These are phyloP conservation scores for Pygoscelis adeliae DNA, from an alignment of 2,113 vertebrate species.

Conservation along the genomic window DNA sequence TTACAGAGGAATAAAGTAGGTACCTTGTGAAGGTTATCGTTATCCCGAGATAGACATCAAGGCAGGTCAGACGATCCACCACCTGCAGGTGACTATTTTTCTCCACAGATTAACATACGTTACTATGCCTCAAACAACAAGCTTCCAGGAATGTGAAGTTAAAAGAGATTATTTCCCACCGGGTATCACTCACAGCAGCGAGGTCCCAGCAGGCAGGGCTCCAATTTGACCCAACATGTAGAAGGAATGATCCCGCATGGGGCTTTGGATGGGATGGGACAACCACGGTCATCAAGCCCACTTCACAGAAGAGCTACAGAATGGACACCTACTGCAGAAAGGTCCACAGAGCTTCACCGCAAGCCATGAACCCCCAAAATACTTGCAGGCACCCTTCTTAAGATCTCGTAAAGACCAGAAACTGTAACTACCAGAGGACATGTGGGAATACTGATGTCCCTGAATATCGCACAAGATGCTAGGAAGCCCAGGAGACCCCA, in stretches of 20 bases:
- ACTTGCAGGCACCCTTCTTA: not conserved
- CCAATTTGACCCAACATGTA: not conserved
- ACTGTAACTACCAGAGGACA: not conserved
- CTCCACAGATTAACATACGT: not conserved
- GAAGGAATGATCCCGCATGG: not conserved
- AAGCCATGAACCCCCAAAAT: not conserved
- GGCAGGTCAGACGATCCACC: not conserved
- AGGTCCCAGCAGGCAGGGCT: not conserved
- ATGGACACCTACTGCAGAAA: not conserved
- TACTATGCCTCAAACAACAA: not conserved
- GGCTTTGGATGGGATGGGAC: not conserved
- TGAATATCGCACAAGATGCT: not conserved
- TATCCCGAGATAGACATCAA: not conserved
- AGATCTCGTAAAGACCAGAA: not conserved
- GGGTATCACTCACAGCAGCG: accelerated
- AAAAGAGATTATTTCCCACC: not conserved
- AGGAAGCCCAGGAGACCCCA: not conserved
- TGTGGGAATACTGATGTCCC: accelerated
- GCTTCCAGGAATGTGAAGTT: not conserved
- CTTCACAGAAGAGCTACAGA: not conserved
- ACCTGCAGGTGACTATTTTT: not conserved
- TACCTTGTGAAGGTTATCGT: not conserved
- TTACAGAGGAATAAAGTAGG: not conserved
- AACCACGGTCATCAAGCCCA: not conserved
- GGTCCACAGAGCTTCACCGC: not conserved